A percentile compares a stretch with the other conserved stretches of the same genome.
Evolutionary conservation across 2,797 vertebrate genomes (phyloP).

Genomic region (Enteromius fasciolatus): DNA sequence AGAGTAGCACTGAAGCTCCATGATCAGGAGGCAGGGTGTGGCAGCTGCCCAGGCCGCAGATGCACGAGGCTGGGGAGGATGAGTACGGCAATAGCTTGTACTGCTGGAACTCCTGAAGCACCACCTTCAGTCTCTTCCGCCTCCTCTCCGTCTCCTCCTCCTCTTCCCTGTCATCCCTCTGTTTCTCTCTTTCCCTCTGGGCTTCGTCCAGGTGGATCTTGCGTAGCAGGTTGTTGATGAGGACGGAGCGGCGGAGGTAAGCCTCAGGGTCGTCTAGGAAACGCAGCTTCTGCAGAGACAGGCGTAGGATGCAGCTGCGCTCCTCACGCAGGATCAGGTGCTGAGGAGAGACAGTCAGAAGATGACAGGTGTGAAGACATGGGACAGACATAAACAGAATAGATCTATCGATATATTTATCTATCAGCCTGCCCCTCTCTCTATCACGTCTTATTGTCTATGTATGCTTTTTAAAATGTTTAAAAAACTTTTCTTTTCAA

Average conservation of each 20-base stretch:
- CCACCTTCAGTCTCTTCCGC: slow-evolving; percentile 88
- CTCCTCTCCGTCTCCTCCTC: slow-evolving; percentile 78
- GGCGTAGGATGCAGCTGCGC: slow-evolving; percentile 92
- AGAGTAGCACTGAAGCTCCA: slow-evolving; percentile 87
- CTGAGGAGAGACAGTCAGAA: slow-evolving; percentile 65
- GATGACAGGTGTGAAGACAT: slow-evolving; percentile 6
- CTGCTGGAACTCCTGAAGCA: slow-evolving; percentile 88
- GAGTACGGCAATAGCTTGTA: slow-evolving; percentile 89
- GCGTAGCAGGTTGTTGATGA: slow-evolving; percentile 98
- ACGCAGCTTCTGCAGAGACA: slow-evolving; percentile 95
- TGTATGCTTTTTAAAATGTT: too few species aligned
- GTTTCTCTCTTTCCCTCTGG: slow-evolving; percentile 82
- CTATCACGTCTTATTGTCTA: background rate
- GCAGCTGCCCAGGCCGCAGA: slow-evolving; percentile 85
- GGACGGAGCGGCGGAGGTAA: slow-evolving; percentile 93
- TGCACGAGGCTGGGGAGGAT: slow-evolving; percentile 76
- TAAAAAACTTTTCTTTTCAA: background rate
- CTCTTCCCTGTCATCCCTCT: slow-evolving; percentile 84
- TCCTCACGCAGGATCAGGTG: slow-evolving; percentile 96
- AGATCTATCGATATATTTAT: too few species aligned
- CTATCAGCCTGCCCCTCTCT: too few species aligned
- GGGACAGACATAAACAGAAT: background rate
- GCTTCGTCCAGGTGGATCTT: slow-evolving; percentile 86
- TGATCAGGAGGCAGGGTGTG: slow-evolving; percentile 80
- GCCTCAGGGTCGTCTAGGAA: slow-evolving; percentile 95